Conservation (phyloP, 2,888 invertebrate genomes). For the Leucophenga montana region DNA sequence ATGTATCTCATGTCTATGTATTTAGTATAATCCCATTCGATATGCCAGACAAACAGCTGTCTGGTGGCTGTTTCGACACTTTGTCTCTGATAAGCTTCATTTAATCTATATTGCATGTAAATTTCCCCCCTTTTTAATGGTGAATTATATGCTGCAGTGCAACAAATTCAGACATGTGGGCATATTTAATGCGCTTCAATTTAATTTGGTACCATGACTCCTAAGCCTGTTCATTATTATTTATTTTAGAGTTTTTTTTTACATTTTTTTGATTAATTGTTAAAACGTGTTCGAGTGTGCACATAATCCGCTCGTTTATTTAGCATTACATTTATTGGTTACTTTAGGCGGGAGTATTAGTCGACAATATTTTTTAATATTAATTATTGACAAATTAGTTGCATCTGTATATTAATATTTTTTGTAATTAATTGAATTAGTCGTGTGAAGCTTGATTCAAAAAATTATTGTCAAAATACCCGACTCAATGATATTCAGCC, state of each 20-base stretch:
- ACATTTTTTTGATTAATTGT: constrained; percentile 11
- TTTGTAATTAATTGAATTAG: too few relatives aligned
- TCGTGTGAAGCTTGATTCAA: too few relatives aligned
- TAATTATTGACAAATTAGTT: constrained; percentile 6
- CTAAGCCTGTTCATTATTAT: constrained; percentile 10
- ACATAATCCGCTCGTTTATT: constrained; percentile 4
- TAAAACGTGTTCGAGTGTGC: constrained; percentile 8
- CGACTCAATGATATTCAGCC: too few relatives aligned
- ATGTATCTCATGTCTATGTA: too few relatives aligned
- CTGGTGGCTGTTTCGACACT: constrained; percentile 7
- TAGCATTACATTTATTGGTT: not conserved
- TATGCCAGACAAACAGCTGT: constrained; percentile 6
- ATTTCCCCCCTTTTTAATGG: not conserved
- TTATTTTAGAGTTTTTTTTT: constrained; percentile 6
- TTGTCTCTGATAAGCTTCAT: constrained; percentile 15
- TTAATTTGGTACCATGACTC: not conserved
- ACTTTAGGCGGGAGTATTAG: not conserved
- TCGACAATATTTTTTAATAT: not conserved
- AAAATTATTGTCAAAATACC: too few relatives aligned
- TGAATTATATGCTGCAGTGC: not conserved
- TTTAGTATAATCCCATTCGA: too few relatives aligned
- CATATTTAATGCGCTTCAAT: constrained; percentile 12
- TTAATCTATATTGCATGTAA: constrained; percentile 17
- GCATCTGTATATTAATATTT: not conserved
- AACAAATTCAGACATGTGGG: constrained; percentile 6